Conservation (phyloP, 2,113 vertebrate species). For the Gopherus flavomarginatus region DNA sequence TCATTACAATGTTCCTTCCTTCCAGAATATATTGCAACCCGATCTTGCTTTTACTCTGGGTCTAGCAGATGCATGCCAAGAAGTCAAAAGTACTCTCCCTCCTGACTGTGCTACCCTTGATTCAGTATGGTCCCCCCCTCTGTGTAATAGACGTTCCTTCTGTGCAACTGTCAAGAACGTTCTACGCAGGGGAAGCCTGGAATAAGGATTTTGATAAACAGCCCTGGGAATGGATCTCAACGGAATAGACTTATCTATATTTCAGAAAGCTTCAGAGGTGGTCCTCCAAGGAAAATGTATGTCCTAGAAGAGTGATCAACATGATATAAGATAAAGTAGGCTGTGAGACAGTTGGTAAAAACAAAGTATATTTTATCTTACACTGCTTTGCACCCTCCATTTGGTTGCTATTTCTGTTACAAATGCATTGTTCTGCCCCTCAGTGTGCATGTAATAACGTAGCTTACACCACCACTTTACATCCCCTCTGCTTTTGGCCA, state of each 20-base stretch:
- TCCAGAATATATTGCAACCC: rapidly evolving
- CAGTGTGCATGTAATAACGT: neutral
- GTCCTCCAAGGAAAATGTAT: neutral
- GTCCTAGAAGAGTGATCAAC: neutral
- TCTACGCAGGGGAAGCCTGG: rapidly evolving
- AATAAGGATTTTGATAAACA: neutral
- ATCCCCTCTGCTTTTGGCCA: neutral
- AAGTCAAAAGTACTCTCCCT: neutral
- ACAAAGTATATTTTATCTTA: neutral
- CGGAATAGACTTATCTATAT: neutral
- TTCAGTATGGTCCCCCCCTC: neutral
- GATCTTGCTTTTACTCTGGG: neutral
- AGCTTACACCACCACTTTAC: neutral
- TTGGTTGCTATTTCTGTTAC: neutral
- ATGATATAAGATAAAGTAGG: neutral
- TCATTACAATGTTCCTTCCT: rapidly evolving
- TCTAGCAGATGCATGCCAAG: too few relatives aligned
- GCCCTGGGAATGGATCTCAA: neutral
- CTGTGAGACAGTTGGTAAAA: neutral
- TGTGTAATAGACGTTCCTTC: neutral
- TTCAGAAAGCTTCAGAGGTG: neutral
- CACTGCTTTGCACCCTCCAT: rapidly evolving
- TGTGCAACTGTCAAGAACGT: neutral
- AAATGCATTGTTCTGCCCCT: neutral
- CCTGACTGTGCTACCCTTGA: rapidly evolving